Conservation (phyloP, 2,113 vertebrate genomes). For the Equus quagga region DNA sequence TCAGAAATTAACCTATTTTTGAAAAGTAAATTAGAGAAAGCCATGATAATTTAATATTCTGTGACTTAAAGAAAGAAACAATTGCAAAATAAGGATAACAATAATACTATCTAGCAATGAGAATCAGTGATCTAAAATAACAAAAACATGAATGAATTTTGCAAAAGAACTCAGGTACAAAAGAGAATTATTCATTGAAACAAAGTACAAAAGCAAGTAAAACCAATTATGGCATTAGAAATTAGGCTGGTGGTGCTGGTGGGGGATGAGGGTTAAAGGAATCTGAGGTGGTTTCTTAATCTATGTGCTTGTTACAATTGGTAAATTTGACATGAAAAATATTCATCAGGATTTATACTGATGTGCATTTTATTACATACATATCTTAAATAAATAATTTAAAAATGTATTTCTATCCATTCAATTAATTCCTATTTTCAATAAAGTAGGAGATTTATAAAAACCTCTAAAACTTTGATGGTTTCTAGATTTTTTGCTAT, state of each 20-base stretch:
- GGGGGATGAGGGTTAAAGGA: rapidly evolving
- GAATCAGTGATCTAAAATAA: not conserved
- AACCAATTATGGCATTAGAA: not conserved
- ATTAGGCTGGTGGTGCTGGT: not conserved
- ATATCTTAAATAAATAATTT: not conserved
- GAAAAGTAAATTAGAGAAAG: not conserved
- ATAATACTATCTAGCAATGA: not conserved
- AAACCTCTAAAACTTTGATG: not conserved
- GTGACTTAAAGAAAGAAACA: not conserved
- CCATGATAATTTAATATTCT: not conserved
- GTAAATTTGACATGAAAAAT: constrained; percentile 8
- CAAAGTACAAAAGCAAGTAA: not conserved
- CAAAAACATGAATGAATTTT: not conserved
- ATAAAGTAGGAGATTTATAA: not conserved
- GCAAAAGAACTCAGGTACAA: not conserved
- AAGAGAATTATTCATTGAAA: not conserved
- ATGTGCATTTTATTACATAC: not conserved
- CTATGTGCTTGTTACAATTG: not conserved
- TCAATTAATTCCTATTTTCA: not conserved
- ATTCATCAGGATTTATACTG: not conserved
- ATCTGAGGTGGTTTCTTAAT: not conserved
- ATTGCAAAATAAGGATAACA: not conserved
- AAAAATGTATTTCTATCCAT: not conserved
- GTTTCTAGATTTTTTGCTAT: not conserved
- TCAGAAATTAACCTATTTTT: not conserved